A percentile compares a stretch with the other conserved stretches of the same genome.
phyloP scores from a whole-genome alignment of 2,888 invertebrate genomes.

The Heteromurus nitidus region DNA sequence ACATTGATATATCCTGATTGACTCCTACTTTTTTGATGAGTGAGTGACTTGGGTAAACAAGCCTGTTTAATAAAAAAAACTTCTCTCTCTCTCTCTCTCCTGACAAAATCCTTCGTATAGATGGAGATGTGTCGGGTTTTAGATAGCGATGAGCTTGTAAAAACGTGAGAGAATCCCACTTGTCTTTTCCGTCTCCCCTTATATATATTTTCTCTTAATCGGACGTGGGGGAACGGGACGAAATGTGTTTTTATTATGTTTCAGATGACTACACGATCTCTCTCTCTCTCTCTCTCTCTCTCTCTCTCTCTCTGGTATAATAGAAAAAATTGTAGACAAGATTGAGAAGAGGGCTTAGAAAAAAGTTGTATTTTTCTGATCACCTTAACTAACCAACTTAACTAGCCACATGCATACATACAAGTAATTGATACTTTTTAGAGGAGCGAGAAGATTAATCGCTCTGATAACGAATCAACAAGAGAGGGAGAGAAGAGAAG shows the following conservation, averaged over 20 bases:
- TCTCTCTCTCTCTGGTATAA: too few species aligned
- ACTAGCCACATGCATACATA: not conserved
- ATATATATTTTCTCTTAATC: too few species aligned
- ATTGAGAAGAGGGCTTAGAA: not conserved
- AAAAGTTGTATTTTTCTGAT: not conserved
- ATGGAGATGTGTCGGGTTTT: too few species aligned
- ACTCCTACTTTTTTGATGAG: not conserved
- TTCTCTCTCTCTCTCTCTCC: too few species aligned
- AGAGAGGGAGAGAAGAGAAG: slow-evolving; percentile 44
- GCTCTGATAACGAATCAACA: slow-evolving; percentile 58
- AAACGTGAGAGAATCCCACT: slow-evolving; percentile 61
- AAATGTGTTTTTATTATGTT: too few species aligned
- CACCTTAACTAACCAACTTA: not conserved
- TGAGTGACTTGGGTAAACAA: slow-evolving; percentile 18
- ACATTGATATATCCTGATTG: not conserved
- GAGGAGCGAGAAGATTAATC: slow-evolving; percentile 58
- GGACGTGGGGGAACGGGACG: too few species aligned
- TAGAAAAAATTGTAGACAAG: not conserved
- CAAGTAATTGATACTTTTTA: slow-evolving; percentile 61
- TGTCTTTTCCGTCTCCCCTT: slow-evolving; percentile 17
- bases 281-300: too few species aligned
- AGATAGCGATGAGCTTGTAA: not conserved
- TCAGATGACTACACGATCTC: slow-evolving; percentile 15
- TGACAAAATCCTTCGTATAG: too few species aligned
- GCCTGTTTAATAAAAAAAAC: not conserved